Conservation (phyloP, 2,888 invertebrate species). For the Lysandra coridon region DNA sequence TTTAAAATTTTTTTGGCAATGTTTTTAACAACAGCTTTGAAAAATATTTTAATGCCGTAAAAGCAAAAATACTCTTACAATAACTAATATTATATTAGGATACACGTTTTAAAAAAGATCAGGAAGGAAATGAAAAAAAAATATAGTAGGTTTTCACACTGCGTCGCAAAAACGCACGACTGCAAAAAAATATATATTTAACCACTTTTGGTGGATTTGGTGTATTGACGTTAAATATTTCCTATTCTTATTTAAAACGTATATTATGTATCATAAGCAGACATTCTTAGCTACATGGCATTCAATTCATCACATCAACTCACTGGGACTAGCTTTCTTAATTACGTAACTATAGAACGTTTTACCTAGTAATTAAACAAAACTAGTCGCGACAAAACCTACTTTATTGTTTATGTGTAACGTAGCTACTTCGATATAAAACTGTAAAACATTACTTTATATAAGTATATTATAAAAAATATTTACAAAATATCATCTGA, state of each 20-base stretch:
- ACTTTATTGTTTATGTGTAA: slow-evolving; percentile 47
- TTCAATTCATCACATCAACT: slow-evolving; percentile 75
- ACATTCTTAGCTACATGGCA: slow-evolving; percentile 67
- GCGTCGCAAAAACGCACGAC: slow-evolving; percentile 5
- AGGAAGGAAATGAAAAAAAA: not conserved
- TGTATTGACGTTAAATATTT: not conserved
- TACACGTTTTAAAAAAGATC: slow-evolving; percentile 22
- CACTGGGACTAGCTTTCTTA: slow-evolving; percentile 80
- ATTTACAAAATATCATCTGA: slow-evolving; percentile 47
- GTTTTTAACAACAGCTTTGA: slow-evolving; percentile 44
- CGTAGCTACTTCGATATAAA: slow-evolving; percentile 36
- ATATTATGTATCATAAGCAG: slow-evolving; percentile 41
- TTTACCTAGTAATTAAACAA: slow-evolving; percentile 75
- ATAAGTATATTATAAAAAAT: slow-evolving; percentile 43
- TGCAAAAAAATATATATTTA: not conserved
- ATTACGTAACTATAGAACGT: slow-evolving; percentile 67
- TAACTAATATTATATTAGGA: slow-evolving; percentile 41
- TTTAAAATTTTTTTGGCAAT: slow-evolving; percentile 58
- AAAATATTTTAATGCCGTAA: slow-evolving; percentile 46
- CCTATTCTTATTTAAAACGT: slow-evolving; percentile 17
- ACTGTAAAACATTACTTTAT: slow-evolving; percentile 32
- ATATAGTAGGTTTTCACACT: not conserved
- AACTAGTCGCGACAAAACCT: slow-evolving; percentile 68
- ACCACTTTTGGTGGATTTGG: not conserved
- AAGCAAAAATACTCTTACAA: slow-evolving; percentile 30